Evolutionary conservation across 2,113 vertebrate species (phyloP), one percentile per base, ranked within the genome.

Genomic region (Arvicanthis niloticus): DNA sequence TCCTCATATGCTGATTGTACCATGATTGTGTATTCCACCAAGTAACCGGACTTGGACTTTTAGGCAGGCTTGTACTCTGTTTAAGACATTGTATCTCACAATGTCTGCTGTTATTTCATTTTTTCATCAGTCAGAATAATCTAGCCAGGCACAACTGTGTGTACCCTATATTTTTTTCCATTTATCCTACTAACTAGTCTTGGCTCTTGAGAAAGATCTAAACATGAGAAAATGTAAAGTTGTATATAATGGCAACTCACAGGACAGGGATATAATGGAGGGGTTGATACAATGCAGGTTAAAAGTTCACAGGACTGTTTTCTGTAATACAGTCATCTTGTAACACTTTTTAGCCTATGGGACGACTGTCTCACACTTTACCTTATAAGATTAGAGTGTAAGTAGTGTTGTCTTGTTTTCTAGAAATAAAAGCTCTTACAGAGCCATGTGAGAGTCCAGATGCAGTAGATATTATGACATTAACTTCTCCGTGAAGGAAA

Each of bases 51-150:
- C 1, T n/a, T 68, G 65, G 21, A 22, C 21, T 67, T 21, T 8
- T 72, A 51, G 42, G 2, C 0, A 65, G 73, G 0, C 0, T 1
- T 24, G 17, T 26, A 22, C 29, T 4, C 22, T 76, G 21, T 12
- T 3, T 37, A 60, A 67, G 10, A 86, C 40, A 67, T 7, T 37
- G 7, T 5, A 8, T 60, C 42, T 95, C 31, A 7, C 11, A 29
- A 16, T 12, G 19, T 34, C 5, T 22, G 4, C 22, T 24, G 4
- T 77, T 24, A 75, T 45, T 48, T 34, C 10, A 51, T 51, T 78
- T 76, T 31, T 53, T 10, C 48, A 56, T 6, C 2, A 37, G 19
- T 81, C 34, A 56, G 34, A 58, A 81, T 81, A 22, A 56, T 56
- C 19, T n/a, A 37, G 31, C 34, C 34, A 56, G 2, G 51, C 56